Evolutionary conservation across 2,113 vertebrate genomes (phyloP).

Genomic region (Micromys minutus): DNA sequence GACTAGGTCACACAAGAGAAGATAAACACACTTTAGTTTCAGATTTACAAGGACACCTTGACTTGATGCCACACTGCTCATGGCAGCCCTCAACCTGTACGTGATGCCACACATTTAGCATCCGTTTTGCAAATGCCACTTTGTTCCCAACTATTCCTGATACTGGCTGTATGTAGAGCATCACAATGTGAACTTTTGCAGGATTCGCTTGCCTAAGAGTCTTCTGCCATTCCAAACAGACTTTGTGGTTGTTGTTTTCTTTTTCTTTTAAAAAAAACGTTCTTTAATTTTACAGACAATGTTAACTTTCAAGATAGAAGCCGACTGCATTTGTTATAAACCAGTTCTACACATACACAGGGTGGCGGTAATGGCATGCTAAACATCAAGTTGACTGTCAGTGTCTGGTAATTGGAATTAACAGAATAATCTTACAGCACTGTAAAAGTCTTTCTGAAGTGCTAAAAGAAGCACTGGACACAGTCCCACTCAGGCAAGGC

Average conservation of each 20-base stretch:
- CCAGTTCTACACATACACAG: not conserved
- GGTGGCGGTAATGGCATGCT: accelerated
- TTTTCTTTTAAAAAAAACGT: too few relatives aligned
- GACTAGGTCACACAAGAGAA: not conserved
- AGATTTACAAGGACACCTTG: not conserved
- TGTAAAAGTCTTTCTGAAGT: not conserved
- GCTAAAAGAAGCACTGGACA: not conserved
- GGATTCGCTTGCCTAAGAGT: not conserved
- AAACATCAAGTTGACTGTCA: not conserved
- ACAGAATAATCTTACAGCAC: not conserved
- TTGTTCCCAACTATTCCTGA: not conserved
- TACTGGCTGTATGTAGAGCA: too few relatives aligned
- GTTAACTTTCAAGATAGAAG: not conserved
- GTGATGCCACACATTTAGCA: not conserved
- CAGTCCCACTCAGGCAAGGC: not conserved
- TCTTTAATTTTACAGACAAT: not conserved
- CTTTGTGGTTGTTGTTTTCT: not conserved
- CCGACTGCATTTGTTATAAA: not conserved
- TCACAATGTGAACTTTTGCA: not conserved
- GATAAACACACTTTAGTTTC: not conserved
- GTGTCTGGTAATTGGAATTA: not conserved
- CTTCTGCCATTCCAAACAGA: not conserved
- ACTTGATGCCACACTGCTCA: not conserved
- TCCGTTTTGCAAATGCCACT: not conserved
- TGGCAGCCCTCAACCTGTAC: not conserved